Percentiles rank a stretch among this genome's conserved stretches.
Conservation (phyloP, 2,797 vertebrate genomes). For the Crenuchus spilurus region DNA sequence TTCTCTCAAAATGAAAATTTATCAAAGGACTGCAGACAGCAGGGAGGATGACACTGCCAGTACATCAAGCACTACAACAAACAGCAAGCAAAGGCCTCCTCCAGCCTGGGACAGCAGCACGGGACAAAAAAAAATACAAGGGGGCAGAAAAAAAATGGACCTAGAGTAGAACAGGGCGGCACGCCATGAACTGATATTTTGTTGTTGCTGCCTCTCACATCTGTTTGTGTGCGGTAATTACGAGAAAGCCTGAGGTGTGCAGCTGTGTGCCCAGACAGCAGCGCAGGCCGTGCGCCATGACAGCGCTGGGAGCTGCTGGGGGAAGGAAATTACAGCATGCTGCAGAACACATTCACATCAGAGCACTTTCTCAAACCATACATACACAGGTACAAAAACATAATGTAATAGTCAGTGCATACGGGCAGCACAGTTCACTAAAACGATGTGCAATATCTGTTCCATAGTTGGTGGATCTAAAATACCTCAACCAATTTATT, state of each 20-base stretch:
- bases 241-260: conserved; percentile 51
- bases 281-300: conserved; percentile 17
- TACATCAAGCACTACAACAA: conserved; percentile 38
- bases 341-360: conserved; percentile 28
- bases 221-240: conserved; percentile 59
- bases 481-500: not conserved
- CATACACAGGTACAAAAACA: conserved; percentile 12
- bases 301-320: conserved; percentile 9
- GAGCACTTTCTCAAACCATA: conserved; percentile 12
- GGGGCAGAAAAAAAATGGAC: conserved; percentile 6
- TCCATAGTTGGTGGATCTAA: conserved; percentile 7
- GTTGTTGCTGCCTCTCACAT: conserved; percentile 50
- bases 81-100: conserved; percentile 19
- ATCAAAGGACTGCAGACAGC: conserved; percentile 29
- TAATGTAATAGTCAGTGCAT: conserved; percentile 13
- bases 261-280: conserved; percentile 52
- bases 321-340: conserved; percentile 32
- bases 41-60: conserved; percentile 35
- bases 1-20: conserved; percentile 39
- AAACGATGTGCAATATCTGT: not conserved
- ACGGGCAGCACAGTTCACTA: not conserved
- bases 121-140: conserved; percentile 16
- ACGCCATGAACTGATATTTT: conserved; percentile 11
- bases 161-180: conserved; percentile 20
- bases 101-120: not conserved